phyloP scores from a whole-genome alignment of 2,797 vertebrate species.

The Liasis olivaceus region DNA sequence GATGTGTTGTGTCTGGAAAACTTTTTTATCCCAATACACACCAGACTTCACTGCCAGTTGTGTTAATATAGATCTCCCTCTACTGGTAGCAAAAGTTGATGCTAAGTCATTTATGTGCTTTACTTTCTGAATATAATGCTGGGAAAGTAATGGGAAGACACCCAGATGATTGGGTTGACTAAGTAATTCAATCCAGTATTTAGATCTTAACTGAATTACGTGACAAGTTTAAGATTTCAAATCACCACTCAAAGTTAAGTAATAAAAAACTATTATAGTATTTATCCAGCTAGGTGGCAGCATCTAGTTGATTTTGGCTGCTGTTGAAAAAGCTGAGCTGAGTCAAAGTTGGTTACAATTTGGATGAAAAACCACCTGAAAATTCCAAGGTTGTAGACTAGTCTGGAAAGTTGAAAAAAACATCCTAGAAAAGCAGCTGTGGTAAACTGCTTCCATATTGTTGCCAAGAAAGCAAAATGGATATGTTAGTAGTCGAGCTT shows the following conservation, averaged over 20 bases:
- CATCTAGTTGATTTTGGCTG: neutral
- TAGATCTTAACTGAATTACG: neutral
- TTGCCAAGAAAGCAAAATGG: neutral
- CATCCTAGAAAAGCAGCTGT: neutral
- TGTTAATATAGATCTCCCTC: conserved; percentile 24
- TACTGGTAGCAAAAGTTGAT: conserved; percentile 6
- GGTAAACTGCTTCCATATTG: neutral
- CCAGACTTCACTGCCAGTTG: neutral
- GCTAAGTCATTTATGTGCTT: neutral
- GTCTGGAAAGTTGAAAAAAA: neutral
- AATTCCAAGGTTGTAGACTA: neutral
- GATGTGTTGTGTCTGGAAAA: neutral
- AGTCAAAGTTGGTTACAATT: neutral
- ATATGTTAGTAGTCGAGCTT: neutral
- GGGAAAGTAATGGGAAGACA: neutral
- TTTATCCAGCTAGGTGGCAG: neutral
- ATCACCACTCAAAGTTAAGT: neutral
- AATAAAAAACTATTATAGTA: neutral
- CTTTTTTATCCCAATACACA: neutral
- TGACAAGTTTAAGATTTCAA: neutral
- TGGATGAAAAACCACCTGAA: neutral
- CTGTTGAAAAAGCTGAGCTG: neutral
- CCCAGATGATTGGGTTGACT: neutral
- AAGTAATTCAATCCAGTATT: neutral
- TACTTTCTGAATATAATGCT: neutral